Conservation (phyloP, 2,888 invertebrate species). For the Celastrina argiolus region DNA sequence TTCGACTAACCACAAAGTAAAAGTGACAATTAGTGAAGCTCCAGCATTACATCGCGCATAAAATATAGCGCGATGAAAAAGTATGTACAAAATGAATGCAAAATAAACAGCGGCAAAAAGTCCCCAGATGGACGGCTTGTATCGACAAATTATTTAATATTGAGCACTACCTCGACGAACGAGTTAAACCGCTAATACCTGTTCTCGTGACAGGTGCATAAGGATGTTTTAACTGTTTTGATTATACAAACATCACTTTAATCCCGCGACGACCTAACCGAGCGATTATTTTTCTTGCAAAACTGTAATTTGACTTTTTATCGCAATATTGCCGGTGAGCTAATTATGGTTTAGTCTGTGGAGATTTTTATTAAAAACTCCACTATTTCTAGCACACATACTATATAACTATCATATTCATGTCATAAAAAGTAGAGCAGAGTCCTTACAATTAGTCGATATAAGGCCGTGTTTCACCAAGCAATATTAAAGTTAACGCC, state of each 20-base stretch:
- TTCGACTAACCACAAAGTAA: background rate
- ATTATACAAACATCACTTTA: conserved; percentile 19
- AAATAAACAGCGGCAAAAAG: conserved; percentile 13
- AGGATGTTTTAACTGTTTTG: conserved; percentile 19
- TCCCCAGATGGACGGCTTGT: conserved; percentile 18
- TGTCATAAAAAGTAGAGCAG: background rate
- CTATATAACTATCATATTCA: background rate
- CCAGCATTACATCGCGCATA: background rate
- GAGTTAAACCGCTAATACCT: conserved; percentile 21
- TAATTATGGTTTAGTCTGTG: background rate
- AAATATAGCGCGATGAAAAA: background rate
- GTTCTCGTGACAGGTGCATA: conserved; percentile 23
- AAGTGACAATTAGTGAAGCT: conserved; percentile 1
- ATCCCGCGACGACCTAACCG: conserved; percentile 4
- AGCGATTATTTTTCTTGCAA: background rate
- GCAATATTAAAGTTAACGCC: no score
- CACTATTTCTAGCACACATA: background rate
- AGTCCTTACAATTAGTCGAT: no score
- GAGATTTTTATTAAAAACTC: background rate
- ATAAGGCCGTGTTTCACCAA: no score
- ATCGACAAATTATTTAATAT: conserved; percentile 22
- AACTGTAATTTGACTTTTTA: conserved; percentile 6
- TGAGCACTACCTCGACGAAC: conserved; percentile 21
- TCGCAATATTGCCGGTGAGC: background rate
- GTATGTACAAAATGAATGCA: conserved; percentile 9